Conservation (phyloP, 2,888 invertebrate genomes). For the Melieria crassipennis region DNA sequence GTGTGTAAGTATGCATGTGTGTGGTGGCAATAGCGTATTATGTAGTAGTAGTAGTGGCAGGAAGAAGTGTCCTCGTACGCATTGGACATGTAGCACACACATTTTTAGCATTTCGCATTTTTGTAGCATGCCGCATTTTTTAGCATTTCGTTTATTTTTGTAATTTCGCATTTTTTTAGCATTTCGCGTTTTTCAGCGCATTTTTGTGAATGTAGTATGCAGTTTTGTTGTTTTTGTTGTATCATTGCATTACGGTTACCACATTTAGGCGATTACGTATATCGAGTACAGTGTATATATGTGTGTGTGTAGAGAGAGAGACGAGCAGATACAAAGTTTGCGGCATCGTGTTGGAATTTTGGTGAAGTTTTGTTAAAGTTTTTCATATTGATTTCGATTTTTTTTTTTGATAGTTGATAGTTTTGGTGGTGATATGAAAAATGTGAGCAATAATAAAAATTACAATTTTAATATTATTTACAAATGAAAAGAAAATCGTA, state of each 20-base stretch:
- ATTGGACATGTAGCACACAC: background rate
- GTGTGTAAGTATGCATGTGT: constrained; percentile 27
- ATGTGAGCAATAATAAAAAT: constrained; percentile 21
- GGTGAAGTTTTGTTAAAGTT: background rate
- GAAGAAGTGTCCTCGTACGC: constrained; percentile 5
- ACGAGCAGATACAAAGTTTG: background rate
- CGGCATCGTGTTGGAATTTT: constrained; percentile 7
- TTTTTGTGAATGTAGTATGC: background rate
- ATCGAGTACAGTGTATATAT: background rate
- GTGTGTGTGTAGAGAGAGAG: background rate
- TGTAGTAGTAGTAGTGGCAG: constrained; percentile 31
- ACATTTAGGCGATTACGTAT: constrained; percentile 4
- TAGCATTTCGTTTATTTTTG: constrained; percentile 3
- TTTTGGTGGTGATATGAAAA: constrained; percentile 23
- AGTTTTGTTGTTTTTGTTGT: constrained; percentile 6
- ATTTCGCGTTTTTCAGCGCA: background rate
- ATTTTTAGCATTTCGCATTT: background rate
- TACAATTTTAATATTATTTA: constrained; percentile 28
- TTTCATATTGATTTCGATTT: background rate
- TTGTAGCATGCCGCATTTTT: background rate
- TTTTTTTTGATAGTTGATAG: background rate
- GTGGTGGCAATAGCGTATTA: constrained; percentile 13
- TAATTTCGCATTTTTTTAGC: background rate
- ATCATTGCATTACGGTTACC: constrained; percentile 8
- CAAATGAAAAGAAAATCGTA: constrained; percentile 34